Conservation (phyloP, 2,113 vertebrate species). For the Podarcis cretensis region DNA sequence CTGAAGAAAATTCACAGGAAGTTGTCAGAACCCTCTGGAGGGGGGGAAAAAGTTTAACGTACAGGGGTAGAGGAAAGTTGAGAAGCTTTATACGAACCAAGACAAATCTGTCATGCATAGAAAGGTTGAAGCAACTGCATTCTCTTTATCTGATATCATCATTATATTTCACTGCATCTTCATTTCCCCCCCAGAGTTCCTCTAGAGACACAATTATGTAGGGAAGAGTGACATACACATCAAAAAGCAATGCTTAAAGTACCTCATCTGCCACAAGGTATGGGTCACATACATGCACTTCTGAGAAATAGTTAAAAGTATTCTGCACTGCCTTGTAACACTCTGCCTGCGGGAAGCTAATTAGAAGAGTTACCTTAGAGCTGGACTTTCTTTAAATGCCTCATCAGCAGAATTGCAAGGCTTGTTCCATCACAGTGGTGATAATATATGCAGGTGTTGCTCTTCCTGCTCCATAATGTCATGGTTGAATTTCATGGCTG, state of each 20-base stretch:
- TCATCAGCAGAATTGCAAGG: constrained; percentile 29
- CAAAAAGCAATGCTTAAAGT: neutral
- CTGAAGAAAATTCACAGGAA: neutral
- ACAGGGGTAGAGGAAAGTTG: neutral
- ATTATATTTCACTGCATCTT: neutral
- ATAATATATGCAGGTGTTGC: constrained; percentile 5
- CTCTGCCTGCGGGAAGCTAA: neutral
- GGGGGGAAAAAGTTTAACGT: neutral
- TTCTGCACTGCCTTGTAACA: neutral
- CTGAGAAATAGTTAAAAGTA: constrained; percentile 12
- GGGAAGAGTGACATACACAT: constrained; percentile 1
- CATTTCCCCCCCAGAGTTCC: neutral
- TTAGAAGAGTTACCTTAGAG: constrained; percentile 26
- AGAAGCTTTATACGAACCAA: neutral
- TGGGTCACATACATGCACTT: neutral
- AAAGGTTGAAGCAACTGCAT: neutral
- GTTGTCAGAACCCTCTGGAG: neutral
- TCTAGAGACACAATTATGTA: constrained; percentile 18
- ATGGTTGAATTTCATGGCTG: neutral
- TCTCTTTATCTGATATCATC: neutral
- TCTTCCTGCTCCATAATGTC: neutral
- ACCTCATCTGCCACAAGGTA: neutral
- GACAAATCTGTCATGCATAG: neutral
- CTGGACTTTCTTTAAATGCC: constrained; percentile 37
- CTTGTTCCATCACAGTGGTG: neutral